Evolutionary conservation across 2,113 vertebrate species (phyloP), one percentile per base, ranked within the genome.

Genomic region (Eulacestoma nigropectus): DNA sequence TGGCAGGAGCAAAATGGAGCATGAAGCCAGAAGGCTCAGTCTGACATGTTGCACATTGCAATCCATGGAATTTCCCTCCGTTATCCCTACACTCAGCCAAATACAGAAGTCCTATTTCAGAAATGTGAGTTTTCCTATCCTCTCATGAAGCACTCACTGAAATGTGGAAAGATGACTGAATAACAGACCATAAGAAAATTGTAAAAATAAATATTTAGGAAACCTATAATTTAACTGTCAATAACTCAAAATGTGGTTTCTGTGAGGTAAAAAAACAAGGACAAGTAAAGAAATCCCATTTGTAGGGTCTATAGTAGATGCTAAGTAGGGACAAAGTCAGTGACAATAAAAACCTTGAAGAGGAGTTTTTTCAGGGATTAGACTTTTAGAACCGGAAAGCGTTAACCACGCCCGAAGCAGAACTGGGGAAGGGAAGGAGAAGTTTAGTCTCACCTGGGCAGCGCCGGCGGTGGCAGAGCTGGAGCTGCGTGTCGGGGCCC

Each of bases 401-500:
- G 3, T n/a, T 46, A 2, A 2, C 6, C 49, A 37, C 1, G 33
- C 56, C 15, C 0, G 0, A 27, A 62, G 35, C 9, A 50, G 19
- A 30, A 8, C 2, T 9, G 47, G 52, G 21, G 19, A 35, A 52
- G 33, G 15, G 46, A 68, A 39, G 5, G 3, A 13, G 27, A 17
- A 37, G 25, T 16, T 1, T 9, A 13, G 4, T 23, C 92, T 94
- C 90, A 99, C 99, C 99, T 91, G 99, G 99, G 96, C 99, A 99
- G 50, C 84, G 96, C 21, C 96, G 98, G 92, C 98, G 98, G 80
- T 93, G 98, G 98, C 99, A 99, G 57, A 99, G 96, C 96, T 99
- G 99, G 35, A 98, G 98, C 95, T 99, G 99, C 3, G 97, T 97
- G 69, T 99, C 99, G 19, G 97, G 76, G 29, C 99, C 99, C 5